Percentiles rank a stretch among this genome's conserved stretches.
These are phyloP conservation scores for Amphibalanus amphitrite DNA, from an alignment of 1,140 invertebrate species.

Conservation along the genomic window DNA sequence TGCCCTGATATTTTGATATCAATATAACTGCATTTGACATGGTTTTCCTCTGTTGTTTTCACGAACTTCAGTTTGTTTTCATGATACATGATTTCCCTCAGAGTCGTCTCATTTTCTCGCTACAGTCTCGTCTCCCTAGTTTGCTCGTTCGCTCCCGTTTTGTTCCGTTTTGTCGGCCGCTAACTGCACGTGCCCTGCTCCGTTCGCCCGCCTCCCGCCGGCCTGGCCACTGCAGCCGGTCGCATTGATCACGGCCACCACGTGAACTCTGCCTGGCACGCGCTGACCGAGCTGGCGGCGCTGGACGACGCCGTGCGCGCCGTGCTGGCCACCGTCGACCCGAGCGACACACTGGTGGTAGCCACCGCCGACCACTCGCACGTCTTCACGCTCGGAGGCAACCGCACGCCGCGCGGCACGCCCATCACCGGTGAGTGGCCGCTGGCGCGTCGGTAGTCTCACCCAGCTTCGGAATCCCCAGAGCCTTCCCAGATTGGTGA, in stretches of 20 bases:
- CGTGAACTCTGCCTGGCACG: conserved; percentile 47
- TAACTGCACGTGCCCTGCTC: background rate
- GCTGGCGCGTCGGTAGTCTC: conserved; percentile 2
- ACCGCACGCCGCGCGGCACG: conserved; percentile 43
- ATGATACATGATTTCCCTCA: too few species aligned
- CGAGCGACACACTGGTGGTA: conserved; percentile 52
- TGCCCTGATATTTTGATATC: too few species aligned
- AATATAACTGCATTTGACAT: too few species aligned
- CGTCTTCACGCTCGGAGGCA: conserved; percentile 55
- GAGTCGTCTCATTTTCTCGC: too few species aligned
- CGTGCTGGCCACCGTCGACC: conserved; percentile 45
- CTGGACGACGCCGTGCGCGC: conserved; percentile 50
- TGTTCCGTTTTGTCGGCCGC: background rate
- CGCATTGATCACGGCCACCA: conserved; percentile 27
- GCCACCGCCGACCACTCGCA: conserved; percentile 69
- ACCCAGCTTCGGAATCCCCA: too few species aligned
- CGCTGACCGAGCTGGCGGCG: conserved; percentile 57
- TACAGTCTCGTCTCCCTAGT: background rate
- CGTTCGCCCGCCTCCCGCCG: background rate
- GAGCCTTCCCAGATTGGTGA: too few species aligned
- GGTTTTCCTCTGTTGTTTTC: too few species aligned
- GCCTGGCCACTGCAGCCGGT: conserved; percentile 43
- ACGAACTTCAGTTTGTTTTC: too few species aligned
- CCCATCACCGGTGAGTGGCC: conserved; percentile 41
- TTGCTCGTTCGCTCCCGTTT: background rate